phyloP scores from a whole-genome alignment of 2,113 vertebrate species.

The Tympanuchus pallidicinctus region DNA sequence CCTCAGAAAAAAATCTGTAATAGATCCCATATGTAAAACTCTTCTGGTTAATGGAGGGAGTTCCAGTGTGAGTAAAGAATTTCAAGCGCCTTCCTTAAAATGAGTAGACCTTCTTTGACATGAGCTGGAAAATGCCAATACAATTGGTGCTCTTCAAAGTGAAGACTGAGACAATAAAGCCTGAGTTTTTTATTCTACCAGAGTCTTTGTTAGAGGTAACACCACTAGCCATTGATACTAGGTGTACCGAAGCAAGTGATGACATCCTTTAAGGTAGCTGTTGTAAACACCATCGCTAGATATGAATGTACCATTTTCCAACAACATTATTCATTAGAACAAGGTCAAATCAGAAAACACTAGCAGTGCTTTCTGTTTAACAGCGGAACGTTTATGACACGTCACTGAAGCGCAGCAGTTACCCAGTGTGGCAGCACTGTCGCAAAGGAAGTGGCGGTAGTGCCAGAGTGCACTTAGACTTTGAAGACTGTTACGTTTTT shows the following conservation, averaged over 20 bases:
- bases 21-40: not conserved
- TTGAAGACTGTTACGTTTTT: not conserved
- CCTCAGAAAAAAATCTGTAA: not conserved
- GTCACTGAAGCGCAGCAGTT: not conserved
- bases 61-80: not conserved
- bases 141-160: not conserved
- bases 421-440: rapidly evolving
- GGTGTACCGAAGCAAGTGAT: not conserved
- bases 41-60: not conserved
- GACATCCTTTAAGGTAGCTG: not conserved
- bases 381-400: not conserved
- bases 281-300: not conserved
- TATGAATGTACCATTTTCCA: not conserved
- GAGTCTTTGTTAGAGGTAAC: not conserved
- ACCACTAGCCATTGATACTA: not conserved
- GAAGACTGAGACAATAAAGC: not conserved
- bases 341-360: not conserved
- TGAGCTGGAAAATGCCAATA: not conserved
- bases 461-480: not conserved
- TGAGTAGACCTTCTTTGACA: not conserved
- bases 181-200: not conserved
- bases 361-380: not conserved
- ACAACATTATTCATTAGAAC: not conserved
- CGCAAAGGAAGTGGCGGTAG: not conserved
- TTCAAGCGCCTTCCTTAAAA: not conserved